A percentile compares a stretch with the other conserved stretches of the same genome.
Evolutionary conservation across 1,140 invertebrate species (phyloP).

Genomic region (Brachionus sp.): DNA sequence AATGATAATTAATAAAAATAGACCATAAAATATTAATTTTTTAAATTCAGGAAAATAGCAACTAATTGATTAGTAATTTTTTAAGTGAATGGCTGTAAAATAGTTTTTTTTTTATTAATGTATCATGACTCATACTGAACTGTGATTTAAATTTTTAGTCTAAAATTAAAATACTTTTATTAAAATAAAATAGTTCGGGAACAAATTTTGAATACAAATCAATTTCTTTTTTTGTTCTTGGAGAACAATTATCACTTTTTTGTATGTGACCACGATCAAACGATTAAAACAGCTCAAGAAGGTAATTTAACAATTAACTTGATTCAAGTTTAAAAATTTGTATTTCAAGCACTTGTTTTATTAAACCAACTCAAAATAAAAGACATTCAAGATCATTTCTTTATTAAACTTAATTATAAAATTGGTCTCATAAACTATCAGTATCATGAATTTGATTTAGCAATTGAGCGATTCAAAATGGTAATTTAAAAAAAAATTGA

Average conservation of each 20-base stretch:
- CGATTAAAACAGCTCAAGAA: background rate
- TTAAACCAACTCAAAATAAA: background rate
- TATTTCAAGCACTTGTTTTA: background rate
- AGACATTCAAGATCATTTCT: background rate
- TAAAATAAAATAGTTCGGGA: too few species aligned
- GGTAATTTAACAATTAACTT: background rate
- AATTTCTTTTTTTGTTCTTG: background rate
- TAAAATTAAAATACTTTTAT: background rate
- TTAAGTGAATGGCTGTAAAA: too few species aligned
- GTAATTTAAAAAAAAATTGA: background rate
- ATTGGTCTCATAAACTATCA: background rate
- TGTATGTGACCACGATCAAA: background rate
- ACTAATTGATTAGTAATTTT: too few species aligned
- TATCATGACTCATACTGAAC: too few species aligned
- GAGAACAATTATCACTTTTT: constrained; percentile 22
- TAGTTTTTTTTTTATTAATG: too few species aligned
- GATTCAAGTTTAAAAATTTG: too few species aligned
- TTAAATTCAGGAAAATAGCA: too few species aligned
- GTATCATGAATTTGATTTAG: constrained; percentile 4
- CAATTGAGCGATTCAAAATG: constrained; percentile 10
- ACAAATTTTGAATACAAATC: background rate
- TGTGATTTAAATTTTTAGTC: too few species aligned
- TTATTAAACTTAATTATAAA: constrained; percentile 6
- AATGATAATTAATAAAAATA: too few species aligned
- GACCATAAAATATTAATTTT: too few species aligned